Evolutionary conservation across 2,888 invertebrate species (phyloP).

Genomic region (Melieria omissa): DNA sequence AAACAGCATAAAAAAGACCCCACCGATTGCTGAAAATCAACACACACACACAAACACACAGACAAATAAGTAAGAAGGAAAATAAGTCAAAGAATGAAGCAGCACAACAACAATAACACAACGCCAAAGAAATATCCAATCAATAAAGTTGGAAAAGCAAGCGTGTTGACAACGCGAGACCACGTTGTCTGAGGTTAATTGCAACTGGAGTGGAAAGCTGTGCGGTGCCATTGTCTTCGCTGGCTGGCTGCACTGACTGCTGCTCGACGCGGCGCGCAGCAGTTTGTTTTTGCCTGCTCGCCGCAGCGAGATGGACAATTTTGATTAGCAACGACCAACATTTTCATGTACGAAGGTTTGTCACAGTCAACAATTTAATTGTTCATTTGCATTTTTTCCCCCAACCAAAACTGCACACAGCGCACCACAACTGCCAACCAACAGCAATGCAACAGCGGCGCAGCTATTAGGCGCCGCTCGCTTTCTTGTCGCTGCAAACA

Average conservation of each 20-base stretch:
- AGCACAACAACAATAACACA: too few relatives aligned
- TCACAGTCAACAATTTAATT: slow-evolving; percentile 47
- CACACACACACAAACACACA: neutral
- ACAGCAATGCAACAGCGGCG: neutral
- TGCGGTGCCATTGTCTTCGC: neutral
- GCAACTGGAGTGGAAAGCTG: slow-evolving; percentile 1
- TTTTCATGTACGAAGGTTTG: slow-evolving; percentile 31
- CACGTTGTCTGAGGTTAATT: slow-evolving; percentile 1
- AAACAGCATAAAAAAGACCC: neutral
- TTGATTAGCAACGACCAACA: slow-evolving; percentile 27
- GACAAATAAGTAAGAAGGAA: neutral
- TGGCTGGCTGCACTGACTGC: neutral
- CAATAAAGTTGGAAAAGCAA: neutral
- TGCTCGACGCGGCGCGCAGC: neutral
- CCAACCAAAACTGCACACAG: neutral
- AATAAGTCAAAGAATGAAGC: too few relatives aligned
- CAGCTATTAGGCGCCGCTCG: neutral
- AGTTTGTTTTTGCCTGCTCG: neutral
- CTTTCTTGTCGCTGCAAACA: neutral
- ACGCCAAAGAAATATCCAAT: neutral
- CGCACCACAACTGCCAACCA: neutral
- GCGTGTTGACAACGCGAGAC: slow-evolving; percentile 4
- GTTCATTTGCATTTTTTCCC: slow-evolving; percentile 36
- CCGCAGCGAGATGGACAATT: slow-evolving; percentile 27
- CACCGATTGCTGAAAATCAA: neutral